Percentiles rank a stretch among this genome's conserved stretches.
Conservation (phyloP, 2,113 vertebrate genomes). For the Plestiodon gilberti region DNA sequence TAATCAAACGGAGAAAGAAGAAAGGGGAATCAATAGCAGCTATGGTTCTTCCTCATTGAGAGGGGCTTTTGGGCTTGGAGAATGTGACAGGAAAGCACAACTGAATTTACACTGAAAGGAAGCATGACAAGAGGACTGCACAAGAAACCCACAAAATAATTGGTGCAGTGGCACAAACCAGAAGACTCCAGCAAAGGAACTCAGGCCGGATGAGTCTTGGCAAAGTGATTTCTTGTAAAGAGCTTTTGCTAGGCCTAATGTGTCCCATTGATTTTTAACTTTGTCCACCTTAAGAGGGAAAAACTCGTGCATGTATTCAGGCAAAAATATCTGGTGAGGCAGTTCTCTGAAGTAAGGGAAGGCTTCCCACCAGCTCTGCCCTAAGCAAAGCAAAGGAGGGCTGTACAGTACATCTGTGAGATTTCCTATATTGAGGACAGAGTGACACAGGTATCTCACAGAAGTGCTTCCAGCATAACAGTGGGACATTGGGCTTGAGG, state of each 20-base stretch:
- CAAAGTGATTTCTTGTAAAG: slow-evolving; percentile 20
- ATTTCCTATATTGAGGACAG: background rate
- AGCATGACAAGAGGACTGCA: slow-evolving; percentile 39
- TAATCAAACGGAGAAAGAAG: slow-evolving; percentile 8
- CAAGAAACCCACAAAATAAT: slow-evolving; percentile 21
- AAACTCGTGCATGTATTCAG: background rate
- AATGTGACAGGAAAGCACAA: slow-evolving; percentile 7
- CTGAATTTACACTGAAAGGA: slow-evolving; percentile 40
- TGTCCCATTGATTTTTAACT: slow-evolving; percentile 19
- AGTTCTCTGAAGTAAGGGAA: background rate
- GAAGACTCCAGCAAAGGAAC: slow-evolving; percentile 3
- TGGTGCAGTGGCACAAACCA: background rate
- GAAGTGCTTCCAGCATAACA: background rate
- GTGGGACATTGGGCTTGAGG: background rate
- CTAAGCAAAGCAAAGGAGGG: background rate
- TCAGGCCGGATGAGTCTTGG: background rate
- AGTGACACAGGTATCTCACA: background rate
- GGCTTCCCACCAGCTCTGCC: background rate
- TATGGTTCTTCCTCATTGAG: slow-evolving; percentile 23
- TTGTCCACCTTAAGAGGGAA: background rate
- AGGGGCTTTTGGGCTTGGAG: slow-evolving; percentile 31
- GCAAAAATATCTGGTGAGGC: background rate
- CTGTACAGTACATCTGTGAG: background rate
- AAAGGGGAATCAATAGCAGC: background rate
- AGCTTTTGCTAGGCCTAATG: slow-evolving; percentile 5